A percentile compares a stretch with the other conserved stretches of the same genome.
Conservation (phyloP, 23 tunicate species). For the Styela plicata region DNA sequence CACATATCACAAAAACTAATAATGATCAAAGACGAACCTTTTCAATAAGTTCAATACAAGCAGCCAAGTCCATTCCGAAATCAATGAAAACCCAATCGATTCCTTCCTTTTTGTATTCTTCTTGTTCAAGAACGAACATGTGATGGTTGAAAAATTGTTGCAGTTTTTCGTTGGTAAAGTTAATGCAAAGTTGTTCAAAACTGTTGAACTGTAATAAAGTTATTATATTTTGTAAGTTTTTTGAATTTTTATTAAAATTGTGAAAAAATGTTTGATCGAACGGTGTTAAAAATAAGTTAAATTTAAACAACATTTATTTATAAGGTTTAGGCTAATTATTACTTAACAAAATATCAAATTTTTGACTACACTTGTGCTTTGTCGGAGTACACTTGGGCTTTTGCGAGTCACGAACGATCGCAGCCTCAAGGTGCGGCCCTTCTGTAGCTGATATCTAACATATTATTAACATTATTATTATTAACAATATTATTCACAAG, state of each 20-base stretch:
- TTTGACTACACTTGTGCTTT: too few relatives aligned
- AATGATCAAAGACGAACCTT: constrained; percentile 68
- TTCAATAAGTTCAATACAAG: constrained; percentile 96
- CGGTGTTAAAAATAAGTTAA: background rate
- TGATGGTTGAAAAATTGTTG: constrained; percentile 99
- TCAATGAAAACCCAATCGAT: constrained; percentile 96
- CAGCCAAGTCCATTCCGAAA: constrained; percentile 99
- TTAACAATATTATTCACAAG: too few relatives aligned
- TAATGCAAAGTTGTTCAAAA: constrained; percentile 99
- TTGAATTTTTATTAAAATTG: background rate
- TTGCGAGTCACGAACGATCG: too few relatives aligned
- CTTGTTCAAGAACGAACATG: constrained; percentile 99
- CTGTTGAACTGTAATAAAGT: constrained; percentile 71
- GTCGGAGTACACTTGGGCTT: too few relatives aligned
- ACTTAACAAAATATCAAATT: too few relatives aligned
- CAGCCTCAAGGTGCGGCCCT: too few relatives aligned
- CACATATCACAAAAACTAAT: too few relatives aligned
- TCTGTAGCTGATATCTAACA: too few relatives aligned
- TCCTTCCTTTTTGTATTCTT: constrained; percentile 98
- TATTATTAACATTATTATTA: too few relatives aligned
- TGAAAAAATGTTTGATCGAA: background rate
- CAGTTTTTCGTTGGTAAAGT: constrained; percentile 97
- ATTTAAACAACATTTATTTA: too few relatives aligned
- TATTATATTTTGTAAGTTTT: background rate
- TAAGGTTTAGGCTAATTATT: too few relatives aligned